These are phyloP conservation scores for Spisula solida DNA, from an alignment of 2,888 invertebrate genomes.

Conservation along the genomic window DNA sequence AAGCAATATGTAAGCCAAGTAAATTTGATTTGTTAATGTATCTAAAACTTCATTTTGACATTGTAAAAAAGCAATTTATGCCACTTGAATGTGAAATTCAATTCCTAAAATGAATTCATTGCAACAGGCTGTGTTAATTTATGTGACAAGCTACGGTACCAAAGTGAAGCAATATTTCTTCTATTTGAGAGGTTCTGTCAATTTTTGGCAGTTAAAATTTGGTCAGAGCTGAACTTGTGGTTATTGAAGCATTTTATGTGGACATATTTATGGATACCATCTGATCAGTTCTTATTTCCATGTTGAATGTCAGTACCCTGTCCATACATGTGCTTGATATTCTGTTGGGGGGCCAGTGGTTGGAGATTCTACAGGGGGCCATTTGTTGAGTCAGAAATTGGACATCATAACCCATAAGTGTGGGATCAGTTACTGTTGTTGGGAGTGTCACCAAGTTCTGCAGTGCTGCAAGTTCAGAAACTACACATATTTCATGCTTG, in stretches of 20 bases:
- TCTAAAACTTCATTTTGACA: constrained; percentile 51
- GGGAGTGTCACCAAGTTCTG: too few relatives aligned
- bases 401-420: too few relatives aligned
- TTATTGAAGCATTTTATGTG: constrained; percentile 27
- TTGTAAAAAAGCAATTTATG: constrained; percentile 59
- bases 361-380: too few relatives aligned
- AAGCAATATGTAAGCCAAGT: constrained; percentile 53
- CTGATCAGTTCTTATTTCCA: not conserved
- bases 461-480: too few relatives aligned
- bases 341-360: too few relatives aligned
- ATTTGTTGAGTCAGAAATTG: too few relatives aligned
- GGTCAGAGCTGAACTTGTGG: constrained; percentile 3
- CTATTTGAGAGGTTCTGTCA: constrained; percentile 23
- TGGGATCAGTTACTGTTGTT: too few relatives aligned
- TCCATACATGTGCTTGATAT: not conserved
- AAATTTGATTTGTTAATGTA: constrained; percentile 66
- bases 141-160: constrained; percentile 40
- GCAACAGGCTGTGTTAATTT: constrained; percentile 48
- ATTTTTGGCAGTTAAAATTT: constrained; percentile 28
- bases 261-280: constrained; percentile 11
- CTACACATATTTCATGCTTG: too few relatives aligned
- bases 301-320: not conserved
- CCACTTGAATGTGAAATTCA: constrained; percentile 49
- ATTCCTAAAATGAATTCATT: constrained; percentile 29
- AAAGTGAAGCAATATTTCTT: constrained; percentile 12